Evolutionary conservation across 2,797 vertebrate genomes (phyloP).

Genomic region (Capromys pilorides): DNA sequence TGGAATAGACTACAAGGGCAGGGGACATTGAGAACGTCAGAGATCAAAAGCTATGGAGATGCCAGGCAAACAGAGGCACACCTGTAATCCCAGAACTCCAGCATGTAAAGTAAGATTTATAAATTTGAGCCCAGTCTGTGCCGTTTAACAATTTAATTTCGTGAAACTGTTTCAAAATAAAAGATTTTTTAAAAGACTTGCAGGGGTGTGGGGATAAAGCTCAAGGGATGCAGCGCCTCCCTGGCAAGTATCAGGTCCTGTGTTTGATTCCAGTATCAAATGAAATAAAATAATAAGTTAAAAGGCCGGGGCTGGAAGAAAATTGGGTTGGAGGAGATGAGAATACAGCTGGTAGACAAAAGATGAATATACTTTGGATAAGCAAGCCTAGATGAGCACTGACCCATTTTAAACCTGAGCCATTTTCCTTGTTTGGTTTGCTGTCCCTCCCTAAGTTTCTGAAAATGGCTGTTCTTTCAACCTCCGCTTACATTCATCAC

Average conservation of each 20-base stretch:
- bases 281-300: too few species aligned
- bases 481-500: background rate
- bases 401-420: background rate
- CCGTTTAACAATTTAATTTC: background rate
- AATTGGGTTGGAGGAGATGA: background rate
- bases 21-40: background rate
- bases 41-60: background rate
- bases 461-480: background rate
- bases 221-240: too few species aligned
- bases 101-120: background rate
- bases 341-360: background rate
- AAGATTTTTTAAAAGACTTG: background rate
- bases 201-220: too few species aligned
- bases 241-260: too few species aligned
- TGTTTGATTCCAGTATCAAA: too few species aligned
- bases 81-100: background rate
- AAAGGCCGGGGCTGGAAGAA: background rate
- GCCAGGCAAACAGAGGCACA: background rate
- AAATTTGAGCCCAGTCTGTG: background rate
- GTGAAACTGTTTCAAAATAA: background rate
- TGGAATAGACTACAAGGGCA: background rate
- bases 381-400: background rate
- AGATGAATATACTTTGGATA: background rate
- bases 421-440: background rate
- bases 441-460: background rate